A percentile compares a stretch with the other conserved stretches of the same genome.
These are phyloP conservation scores for Agriopis leucophaearia DNA, from an alignment of 2,888 invertebrate species.

Conservation along the genomic window DNA sequence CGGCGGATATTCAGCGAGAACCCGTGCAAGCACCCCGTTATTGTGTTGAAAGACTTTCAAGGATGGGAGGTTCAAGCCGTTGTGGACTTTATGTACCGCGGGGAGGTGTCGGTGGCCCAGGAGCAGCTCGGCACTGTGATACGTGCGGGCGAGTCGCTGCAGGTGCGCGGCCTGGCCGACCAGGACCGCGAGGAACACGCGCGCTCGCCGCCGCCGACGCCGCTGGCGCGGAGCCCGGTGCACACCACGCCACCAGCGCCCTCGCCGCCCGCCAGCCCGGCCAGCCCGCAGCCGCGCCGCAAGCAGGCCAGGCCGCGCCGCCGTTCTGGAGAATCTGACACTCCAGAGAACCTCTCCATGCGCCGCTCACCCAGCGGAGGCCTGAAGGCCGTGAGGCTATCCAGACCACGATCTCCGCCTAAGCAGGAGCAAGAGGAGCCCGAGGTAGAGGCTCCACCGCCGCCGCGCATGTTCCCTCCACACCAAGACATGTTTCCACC, in stretches of 20 bases:
- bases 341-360: slow-evolving; percentile 88
- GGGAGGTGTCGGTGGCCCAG: slow-evolving; percentile 95
- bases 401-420: slow-evolving; percentile 74
- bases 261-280: slow-evolving; percentile 86
- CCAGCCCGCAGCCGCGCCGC: slow-evolving; percentile 93
- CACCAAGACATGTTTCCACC: slow-evolving; percentile 90
- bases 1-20: slow-evolving; percentile 95
- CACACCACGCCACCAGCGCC: slow-evolving; percentile 75
- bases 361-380: slow-evolving; percentile 81
- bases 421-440: slow-evolving; percentile 77
- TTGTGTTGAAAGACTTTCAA: slow-evolving; percentile 95
- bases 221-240: slow-evolving; percentile 79
- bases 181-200: slow-evolving; percentile 83
- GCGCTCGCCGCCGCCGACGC: slow-evolving; percentile 74
- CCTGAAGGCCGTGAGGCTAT: slow-evolving; percentile 75
- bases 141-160: slow-evolving; percentile 94
- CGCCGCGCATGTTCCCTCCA: slow-evolving; percentile 84
- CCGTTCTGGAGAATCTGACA: slow-evolving; percentile 91
- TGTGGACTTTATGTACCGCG: slow-evolving; percentile 97
- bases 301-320: slow-evolving; percentile 95
- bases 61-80: slow-evolving; percentile 96
- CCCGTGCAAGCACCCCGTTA: slow-evolving; percentile 97
- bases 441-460: slow-evolving; percentile 84
- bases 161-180: slow-evolving; percentile 92
- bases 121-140: slow-evolving; percentile 94